Percentiles rank a stretch among this genome's conserved stretches.
Conservation (phyloP, 2,797 vertebrate genomes). For the Halcyon chelicuti region DNA sequence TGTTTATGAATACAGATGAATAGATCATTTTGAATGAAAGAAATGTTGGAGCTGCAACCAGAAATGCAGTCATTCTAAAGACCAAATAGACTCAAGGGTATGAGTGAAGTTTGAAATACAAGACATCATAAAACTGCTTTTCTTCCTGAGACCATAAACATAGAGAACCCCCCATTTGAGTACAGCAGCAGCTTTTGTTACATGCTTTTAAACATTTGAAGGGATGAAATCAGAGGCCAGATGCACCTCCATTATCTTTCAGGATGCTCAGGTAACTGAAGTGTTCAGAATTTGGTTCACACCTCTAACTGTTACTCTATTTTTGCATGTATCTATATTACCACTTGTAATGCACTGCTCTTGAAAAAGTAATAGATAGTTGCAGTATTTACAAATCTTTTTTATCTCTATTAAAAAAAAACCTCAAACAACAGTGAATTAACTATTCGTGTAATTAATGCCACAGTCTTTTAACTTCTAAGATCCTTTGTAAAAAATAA, state of each 20-base stretch:
- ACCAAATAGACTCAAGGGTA: background rate
- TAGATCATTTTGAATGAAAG: constrained; percentile 24
- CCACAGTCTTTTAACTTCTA: background rate
- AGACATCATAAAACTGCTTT: background rate
- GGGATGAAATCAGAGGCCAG: background rate
- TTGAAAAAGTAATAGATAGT: background rate
- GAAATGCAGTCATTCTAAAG: constrained; percentile 28
- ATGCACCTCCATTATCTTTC: background rate
- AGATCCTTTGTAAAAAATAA: background rate
- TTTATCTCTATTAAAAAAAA: background rate
- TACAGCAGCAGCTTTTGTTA: background rate
- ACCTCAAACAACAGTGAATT: background rate
- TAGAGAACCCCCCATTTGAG: background rate
- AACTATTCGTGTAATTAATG: background rate
- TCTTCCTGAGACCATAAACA: constrained; percentile 23
- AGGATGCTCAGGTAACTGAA: background rate
- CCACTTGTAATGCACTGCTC: background rate
- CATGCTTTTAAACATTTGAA: background rate
- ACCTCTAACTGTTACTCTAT: background rate
- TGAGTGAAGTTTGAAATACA: constrained; percentile 1
- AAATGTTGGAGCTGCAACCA: background rate
- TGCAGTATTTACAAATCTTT: background rate
- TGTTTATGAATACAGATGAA: constrained; percentile 51
- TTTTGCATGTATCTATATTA: background rate
- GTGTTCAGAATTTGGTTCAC: background rate